Conservation (phyloP, 2,888 invertebrate species). For the Aplocera efformata region DNA sequence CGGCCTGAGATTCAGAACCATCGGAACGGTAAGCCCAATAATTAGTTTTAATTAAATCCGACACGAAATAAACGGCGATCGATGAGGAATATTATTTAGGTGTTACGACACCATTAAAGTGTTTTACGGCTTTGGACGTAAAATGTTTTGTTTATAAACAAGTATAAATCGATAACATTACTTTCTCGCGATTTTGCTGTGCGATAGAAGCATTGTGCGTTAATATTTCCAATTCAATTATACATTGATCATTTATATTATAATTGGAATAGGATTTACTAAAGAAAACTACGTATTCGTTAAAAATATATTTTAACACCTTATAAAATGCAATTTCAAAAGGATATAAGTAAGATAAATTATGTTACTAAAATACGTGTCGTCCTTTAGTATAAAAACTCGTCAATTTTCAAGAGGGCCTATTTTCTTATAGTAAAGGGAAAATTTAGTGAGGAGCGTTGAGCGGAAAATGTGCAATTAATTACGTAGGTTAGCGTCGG, state of each 20-base stretch:
- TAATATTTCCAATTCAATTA: too few species aligned
- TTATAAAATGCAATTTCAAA: too few species aligned
- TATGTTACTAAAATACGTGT: too few species aligned
- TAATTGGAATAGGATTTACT: too few species aligned
- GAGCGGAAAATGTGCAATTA: conserved; percentile 37
- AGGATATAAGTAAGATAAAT: too few species aligned
- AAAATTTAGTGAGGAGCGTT: conserved; percentile 1
- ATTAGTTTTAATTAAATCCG: conserved; percentile 75
- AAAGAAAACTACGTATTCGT: too few species aligned
- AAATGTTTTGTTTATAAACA: conserved; percentile 17
- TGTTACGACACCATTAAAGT: conserved; percentile 30
- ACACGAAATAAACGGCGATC: conserved; percentile 49
- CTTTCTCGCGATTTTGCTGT: conserved; percentile 7
- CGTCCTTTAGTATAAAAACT: too few species aligned
- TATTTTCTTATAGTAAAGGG: too few species aligned
- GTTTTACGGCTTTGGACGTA: conserved; percentile 26
- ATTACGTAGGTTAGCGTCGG: background rate
- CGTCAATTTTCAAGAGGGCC: too few species aligned
- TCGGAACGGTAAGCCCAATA: conserved; percentile 60
- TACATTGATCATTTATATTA: too few species aligned
- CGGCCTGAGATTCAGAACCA: conserved; percentile 55
- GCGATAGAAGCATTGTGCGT: background rate
- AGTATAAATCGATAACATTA: conserved; percentile 13
- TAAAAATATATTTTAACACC: too few species aligned
- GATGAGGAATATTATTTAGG: conserved; percentile 37